These are phyloP conservation scores for Galerucella pusilla DNA, from an alignment of 2,888 invertebrate genomes.

Conservation along the genomic window DNA sequence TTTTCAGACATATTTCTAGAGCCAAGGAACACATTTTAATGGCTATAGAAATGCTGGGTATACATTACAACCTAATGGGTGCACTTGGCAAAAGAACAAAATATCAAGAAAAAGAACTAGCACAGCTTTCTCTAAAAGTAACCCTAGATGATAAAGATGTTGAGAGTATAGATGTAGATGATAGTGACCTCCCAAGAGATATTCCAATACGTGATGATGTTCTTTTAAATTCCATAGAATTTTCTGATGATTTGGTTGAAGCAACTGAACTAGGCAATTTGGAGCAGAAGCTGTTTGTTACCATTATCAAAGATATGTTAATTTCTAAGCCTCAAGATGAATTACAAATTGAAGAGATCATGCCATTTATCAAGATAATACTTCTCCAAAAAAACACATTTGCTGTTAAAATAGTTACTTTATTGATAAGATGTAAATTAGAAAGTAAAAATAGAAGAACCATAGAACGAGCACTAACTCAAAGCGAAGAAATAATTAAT, in stretches of 20 bases:
- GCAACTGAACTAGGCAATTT: constrained; percentile 70
- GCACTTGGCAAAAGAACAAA: constrained; percentile 90
- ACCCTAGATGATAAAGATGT: constrained; percentile 65
- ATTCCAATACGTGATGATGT: constrained; percentile 87
- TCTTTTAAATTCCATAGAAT: constrained; percentile 81
- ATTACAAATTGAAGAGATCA: constrained; percentile 82
- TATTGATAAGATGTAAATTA: constrained; percentile 77
- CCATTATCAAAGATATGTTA: constrained; percentile 77
- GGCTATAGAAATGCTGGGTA: constrained; percentile 73
- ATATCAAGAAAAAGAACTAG: constrained; percentile 83
- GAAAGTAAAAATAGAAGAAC: constrained; percentile 84
- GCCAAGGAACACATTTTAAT: constrained; percentile 75
- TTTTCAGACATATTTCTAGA: constrained; percentile 78
- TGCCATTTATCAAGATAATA: constrained; percentile 79
- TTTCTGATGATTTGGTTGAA: constrained; percentile 70
- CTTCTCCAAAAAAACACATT: constrained; percentile 78
- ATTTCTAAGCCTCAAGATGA: constrained; percentile 84
- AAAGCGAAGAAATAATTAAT: constrained; percentile 83
- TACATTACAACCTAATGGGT: constrained; percentile 78
- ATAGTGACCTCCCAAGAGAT: constrained; percentile 73
- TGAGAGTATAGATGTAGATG: constrained; percentile 66
- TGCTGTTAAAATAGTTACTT: constrained; percentile 78
- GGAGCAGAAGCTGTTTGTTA: constrained; percentile 83
- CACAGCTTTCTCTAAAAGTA: constrained; percentile 84
- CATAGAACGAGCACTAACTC: constrained; percentile 88